Base-by-base conservation (phyloP, 1,140 invertebrate genomes). In the Druon quercuslanigerum region DNA sequence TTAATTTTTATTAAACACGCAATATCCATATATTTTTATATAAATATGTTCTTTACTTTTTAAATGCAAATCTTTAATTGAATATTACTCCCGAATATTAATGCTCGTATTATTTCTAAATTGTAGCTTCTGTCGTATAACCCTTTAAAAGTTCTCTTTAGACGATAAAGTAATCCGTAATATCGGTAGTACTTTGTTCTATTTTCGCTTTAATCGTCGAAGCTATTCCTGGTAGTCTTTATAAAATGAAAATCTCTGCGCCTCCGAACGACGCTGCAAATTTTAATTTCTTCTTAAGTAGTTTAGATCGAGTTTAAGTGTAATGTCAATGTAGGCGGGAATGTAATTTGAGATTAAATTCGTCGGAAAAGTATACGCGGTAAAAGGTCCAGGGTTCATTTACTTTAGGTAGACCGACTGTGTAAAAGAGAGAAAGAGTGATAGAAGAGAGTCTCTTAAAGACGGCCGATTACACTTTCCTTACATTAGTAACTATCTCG, bases 291-390 rank as follows among this genome's bases (percentile, higher is more conserved):
- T 66, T 25, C 60, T 46, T 46, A 66, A 66, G 60, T 66, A 66
- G 25, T 20, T 66, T 66, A 40, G 40, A 46, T 66, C 25, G 60
- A 66, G 60, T 66, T 46, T 40, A 66, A 66, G 60, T 66, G 60
- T 66, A 66, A 66, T 66, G 60, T 66, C 40, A 66, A 66, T 66
- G 60, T 66, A 66, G 60, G 60, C 25, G 40, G 60, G 40, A 66
- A 66, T 66, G 60, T 66, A 66, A 66, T 66, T 66, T 66, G 14
- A 66, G 25, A 66, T 66, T 66, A 66, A 66, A 66, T 66, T 40
- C 60, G 25, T 46, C 60, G 60, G 60, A 66, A 66, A 66, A 66
- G 25, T 46, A 66, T 40, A 33, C 33, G n/a, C 25, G 60, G 46
- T 66, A 66, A 66, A 66, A 66, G 60, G 60, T 66, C 33, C 57